A percentile compares a stretch with the other conserved stretches of the same genome.
Conservation (phyloP, 2,113 vertebrate genomes). For the Caretta caretta region DNA sequence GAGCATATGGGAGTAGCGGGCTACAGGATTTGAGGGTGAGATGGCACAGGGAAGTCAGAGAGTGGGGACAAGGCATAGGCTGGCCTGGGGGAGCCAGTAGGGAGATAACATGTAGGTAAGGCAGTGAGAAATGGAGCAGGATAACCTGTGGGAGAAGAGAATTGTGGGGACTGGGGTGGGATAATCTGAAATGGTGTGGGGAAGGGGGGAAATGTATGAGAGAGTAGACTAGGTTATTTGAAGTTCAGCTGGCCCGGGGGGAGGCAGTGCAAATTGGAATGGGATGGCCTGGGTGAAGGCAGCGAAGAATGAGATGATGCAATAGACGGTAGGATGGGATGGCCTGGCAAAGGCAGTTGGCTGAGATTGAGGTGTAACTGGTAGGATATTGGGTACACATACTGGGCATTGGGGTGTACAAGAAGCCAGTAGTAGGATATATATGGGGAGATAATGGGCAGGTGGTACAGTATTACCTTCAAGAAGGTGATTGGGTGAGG, state of each 20-base stretch:
- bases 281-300: neutral
- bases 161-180: neutral
- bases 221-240: accelerated
- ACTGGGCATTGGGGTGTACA: neutral
- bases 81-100: neutral
- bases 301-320: neutral
- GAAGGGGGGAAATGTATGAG: neutral
- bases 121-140: neutral
- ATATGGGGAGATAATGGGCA: neutral
- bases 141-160: neutral
- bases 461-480: neutral
- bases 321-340: accelerated
- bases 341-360: neutral
- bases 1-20: neutral
- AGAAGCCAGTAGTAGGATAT: neutral
- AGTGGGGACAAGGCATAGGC: neutral
- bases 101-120: neutral
- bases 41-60: accelerated
- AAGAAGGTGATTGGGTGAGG: neutral
- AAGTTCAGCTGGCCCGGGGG: accelerated
- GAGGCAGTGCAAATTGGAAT: neutral
- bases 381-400: neutral
- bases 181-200: neutral
- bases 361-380: neutral
- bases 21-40: neutral